A percentile compares a stretch with the other conserved stretches of the same genome.
These are phyloP conservation scores for Chloroceryle amazona DNA, from an alignment of 2,797 vertebrate genomes.

Conservation along the genomic window DNA sequence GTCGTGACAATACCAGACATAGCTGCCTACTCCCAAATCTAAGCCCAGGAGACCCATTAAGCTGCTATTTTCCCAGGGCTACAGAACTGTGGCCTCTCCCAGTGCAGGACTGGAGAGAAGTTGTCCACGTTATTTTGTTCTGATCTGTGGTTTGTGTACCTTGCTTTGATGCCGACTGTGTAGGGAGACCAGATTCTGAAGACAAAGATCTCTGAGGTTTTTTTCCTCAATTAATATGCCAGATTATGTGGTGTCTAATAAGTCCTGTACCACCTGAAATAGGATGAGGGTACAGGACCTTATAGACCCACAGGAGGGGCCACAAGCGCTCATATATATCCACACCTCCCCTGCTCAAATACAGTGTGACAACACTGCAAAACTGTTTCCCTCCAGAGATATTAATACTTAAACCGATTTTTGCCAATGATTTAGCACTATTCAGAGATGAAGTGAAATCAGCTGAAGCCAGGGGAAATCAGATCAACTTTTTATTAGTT, in stretches of 20 bases:
- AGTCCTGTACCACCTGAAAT: neutral
- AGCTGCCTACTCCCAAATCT: neutral
- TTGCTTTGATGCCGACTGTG: neutral
- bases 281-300: neutral
- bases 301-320: neutral
- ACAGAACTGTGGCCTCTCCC: neutral
- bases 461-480: neutral
- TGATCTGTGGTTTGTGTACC: neutral
- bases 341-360: rapidly evolving
- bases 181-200: neutral
- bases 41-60: neutral
- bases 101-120: neutral
- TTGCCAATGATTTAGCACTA: neutral
- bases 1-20: neutral
- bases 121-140: neutral
- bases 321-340: rapidly evolving
- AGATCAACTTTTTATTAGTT: slow-evolving; percentile 7
- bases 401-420: neutral
- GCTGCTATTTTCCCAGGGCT: neutral
- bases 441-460: neutral
- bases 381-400: neutral
- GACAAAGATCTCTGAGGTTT: neutral
- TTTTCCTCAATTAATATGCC: neutral
- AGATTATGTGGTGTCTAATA: neutral
- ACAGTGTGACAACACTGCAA: neutral